Evolutionary conservation across 2,797 vertebrate genomes (phyloP), one percentile per base, ranked within the genome.

Genomic region (Melanotaenia pygmaea): DNA sequence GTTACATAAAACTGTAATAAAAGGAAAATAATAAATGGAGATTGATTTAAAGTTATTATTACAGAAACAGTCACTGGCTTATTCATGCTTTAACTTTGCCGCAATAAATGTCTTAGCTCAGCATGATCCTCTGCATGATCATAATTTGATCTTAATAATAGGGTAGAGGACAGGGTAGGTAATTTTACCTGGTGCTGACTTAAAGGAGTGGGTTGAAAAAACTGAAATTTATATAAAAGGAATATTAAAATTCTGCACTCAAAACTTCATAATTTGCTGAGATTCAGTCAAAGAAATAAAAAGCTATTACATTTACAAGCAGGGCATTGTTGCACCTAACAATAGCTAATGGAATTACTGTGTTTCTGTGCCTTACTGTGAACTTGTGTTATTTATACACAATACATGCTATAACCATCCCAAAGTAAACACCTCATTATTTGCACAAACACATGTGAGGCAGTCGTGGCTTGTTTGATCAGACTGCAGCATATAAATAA

Each of bases 391-490:
- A 63, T 62, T 28, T 63, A 67, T 37, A 51, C 58, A 60, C 34
- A 43, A 65, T 32, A 45, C n/a, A 65, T 32, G 38, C 18, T 7
- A 47, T 40, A 20, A 22, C 54, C 45, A 34, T 57, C 66, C 28
- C 30, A 51, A 24, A 64, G 34, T 35, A 73, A 82, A 85, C 47
- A 60, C 5, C 72, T 71, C 45, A 74, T 76, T 70, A 81, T 79
- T 67, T 35, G 72, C 72, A 75, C 74, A 80, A 72, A 69, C 80
- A 81, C 3, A 1, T 58, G 47, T 35, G 30, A 77, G 62, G 64
- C 38, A 30, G 53, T n/a, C 1, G 1, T 22, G 2, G 56, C 30
- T 74, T 81, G 79, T 90, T 89, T 89, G 82, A 83, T 86, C 84
- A 68, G 74, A 78, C 54, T 40, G 68, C 45, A 70, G 80, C 70